Conservation (phyloP, 2,888 invertebrate species). For the Eucera pruinosa region DNA sequence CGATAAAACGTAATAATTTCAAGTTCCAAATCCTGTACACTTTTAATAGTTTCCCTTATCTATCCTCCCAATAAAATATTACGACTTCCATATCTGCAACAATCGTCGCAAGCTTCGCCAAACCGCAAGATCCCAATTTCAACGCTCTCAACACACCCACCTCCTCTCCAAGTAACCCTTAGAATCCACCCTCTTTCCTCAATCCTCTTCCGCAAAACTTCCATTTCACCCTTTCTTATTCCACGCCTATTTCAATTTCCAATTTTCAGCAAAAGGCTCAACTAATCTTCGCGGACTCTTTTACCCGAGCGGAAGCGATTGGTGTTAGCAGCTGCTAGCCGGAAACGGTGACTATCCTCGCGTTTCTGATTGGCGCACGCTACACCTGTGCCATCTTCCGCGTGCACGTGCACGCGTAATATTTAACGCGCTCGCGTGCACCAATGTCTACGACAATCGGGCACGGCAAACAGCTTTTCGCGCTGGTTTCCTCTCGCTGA, state of each 20-base stretch:
- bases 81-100: too few species aligned
- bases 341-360: constrained; percentile 50
- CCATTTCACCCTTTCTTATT: too few species aligned
- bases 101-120: too few species aligned
- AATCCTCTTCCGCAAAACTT: too few species aligned
- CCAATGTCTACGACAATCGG: constrained; percentile 60
- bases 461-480: constrained; percentile 70
- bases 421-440: constrained; percentile 60
- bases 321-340: constrained; percentile 50
- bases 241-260: neutral
- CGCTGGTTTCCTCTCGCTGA: constrained; percentile 66
- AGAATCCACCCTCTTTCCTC: neutral
- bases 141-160: too few species aligned
- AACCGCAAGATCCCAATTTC: too few species aligned
- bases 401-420: constrained; percentile 60
- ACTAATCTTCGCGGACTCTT: neutral
- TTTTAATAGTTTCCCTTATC: too few species aligned
- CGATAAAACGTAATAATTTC: too few species aligned
- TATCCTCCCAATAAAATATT: too few species aligned
- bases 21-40: too few species aligned
- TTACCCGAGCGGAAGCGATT: neutral
- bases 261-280: neutral
- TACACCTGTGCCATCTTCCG: constrained; percentile 56
- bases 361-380: constrained; percentile 57
- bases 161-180: too few species aligned